Evolutionary conservation across 2,888 invertebrate species (phyloP).

Genomic region (Heliconius aoede): DNA sequence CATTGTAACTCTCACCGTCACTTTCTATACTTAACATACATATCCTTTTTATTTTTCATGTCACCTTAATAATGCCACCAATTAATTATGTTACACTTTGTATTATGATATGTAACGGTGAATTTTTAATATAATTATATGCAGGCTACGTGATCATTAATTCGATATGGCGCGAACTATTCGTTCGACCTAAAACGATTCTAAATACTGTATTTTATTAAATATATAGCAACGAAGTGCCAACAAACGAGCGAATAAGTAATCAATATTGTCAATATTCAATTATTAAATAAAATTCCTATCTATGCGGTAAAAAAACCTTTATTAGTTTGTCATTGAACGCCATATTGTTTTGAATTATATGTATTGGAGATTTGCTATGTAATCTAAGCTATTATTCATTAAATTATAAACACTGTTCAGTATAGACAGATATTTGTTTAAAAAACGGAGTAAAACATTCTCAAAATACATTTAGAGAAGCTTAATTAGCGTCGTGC

Average conservation of each 20-base stretch:
- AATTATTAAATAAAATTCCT: conserved; percentile 17
- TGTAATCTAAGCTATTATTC: background rate
- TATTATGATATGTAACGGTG: background rate
- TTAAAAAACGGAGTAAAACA: conserved; percentile 19
- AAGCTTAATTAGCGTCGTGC: conserved; percentile 35
- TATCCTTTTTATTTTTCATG: conserved; percentile 30
- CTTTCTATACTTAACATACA: conserved; percentile 43
- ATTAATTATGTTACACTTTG: conserved; percentile 6
- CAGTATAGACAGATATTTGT: background rate
- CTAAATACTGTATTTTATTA: background rate
- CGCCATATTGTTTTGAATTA: conserved; percentile 20
- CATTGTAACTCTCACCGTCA: background rate
- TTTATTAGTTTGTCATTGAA: conserved; percentile 46
- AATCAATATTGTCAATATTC: conserved; percentile 4
- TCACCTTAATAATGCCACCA: conserved; percentile 14
- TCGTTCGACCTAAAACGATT: background rate
- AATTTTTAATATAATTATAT: conserved; percentile 28
- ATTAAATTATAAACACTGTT: background rate
- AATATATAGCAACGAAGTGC: background rate
- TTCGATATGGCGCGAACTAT: conserved; percentile 16
- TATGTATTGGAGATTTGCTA: background rate
- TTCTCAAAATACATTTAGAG: conserved; percentile 23
- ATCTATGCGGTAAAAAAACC: conserved; percentile 25
- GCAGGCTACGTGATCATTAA: background rate
- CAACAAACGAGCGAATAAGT: background rate